These are phyloP conservation scores for Drosophila pectinifera DNA, from an alignment of 1,140 invertebrate species.

Conservation along the genomic window DNA sequence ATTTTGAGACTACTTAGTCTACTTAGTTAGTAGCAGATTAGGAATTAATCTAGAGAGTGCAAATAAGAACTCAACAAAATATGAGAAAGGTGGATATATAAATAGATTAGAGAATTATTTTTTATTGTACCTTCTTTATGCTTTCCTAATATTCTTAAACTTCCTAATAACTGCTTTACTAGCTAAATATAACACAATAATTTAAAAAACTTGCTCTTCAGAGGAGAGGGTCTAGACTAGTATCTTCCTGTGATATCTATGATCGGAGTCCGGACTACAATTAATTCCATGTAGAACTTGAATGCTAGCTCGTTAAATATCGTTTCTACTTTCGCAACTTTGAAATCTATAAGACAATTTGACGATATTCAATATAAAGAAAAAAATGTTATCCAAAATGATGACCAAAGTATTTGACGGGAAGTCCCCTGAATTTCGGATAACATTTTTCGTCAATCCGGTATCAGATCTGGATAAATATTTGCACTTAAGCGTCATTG, in stretches of 20 bases:
- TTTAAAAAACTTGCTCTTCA: too few species aligned
- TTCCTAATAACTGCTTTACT: too few species aligned
- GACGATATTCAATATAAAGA: background rate
- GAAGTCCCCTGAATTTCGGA: constrained; percentile 2
- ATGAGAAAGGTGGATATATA: too few species aligned
- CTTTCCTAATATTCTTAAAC: too few species aligned
- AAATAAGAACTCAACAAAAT: too few species aligned
- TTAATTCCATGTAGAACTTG: background rate
- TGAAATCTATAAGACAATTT: background rate
- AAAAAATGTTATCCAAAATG: background rate
- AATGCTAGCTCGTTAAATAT: background rate
- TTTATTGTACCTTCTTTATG: too few species aligned
- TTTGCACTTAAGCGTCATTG: background rate
- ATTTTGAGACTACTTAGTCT: background rate
- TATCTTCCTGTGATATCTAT: background rate
- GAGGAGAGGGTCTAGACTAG: background rate
- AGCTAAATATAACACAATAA: too few species aligned
- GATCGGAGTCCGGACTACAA: too few species aligned
- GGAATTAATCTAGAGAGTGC: too few species aligned
- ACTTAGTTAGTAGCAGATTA: too few species aligned
- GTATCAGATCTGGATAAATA: background rate
- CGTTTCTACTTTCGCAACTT: too few species aligned
- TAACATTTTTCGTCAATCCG: background rate
- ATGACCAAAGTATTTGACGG: background rate
- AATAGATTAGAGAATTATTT: too few species aligned